Evolutionary conservation across 1,140 invertebrate genomes (phyloP), one percentile per base, ranked within the genome.

Genomic region (Centruroides sculpturatus): DNA sequence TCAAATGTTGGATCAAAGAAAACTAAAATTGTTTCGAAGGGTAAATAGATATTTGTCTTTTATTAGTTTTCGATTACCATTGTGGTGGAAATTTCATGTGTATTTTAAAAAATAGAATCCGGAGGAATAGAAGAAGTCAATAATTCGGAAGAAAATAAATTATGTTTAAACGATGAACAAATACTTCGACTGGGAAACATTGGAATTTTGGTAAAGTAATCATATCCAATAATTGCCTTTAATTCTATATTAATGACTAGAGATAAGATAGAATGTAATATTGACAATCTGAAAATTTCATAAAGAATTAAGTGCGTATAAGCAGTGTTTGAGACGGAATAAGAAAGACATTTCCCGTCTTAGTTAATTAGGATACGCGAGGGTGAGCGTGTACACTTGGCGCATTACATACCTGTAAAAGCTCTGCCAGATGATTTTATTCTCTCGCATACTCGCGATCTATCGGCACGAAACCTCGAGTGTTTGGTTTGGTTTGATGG

Each of bases 21-120:
- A 34, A 41, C 41, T 10, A 55, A 53, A 56, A 59, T 62, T 35
- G 35, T 59, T 56, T 36, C 59, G 5, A 56, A 59, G 46, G 61
- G 61, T 62, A 59, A 62, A 13, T 57, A 36, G 3, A 53, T 11
- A 12, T 48, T 48, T 51, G 2, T 13, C n/a, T 51, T 51, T 34
- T 13, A 6, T 13, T 51, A 1, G 50, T 34, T 13, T 51, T 51
- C n/a, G n/a, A 10, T n/a, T n/a, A 51, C 6, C 3, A 51, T 6
- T 13, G 23, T 23, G 23, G 1, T 23, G 23, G 23, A 23, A 23
- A 23, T 23, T 2, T 23, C 23, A 23, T 2, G 23, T 23, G 23
- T 51, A 34, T 12, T 34, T 51, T n/a, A 12, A 51, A 12, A 10
- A 34, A 51, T 34, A 51, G 23, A 51, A 34, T 34, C n/a, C 10